Evolutionary conservation across 2,797 vertebrate species (phyloP).

Genomic region (Cottoperca gobio): DNA sequence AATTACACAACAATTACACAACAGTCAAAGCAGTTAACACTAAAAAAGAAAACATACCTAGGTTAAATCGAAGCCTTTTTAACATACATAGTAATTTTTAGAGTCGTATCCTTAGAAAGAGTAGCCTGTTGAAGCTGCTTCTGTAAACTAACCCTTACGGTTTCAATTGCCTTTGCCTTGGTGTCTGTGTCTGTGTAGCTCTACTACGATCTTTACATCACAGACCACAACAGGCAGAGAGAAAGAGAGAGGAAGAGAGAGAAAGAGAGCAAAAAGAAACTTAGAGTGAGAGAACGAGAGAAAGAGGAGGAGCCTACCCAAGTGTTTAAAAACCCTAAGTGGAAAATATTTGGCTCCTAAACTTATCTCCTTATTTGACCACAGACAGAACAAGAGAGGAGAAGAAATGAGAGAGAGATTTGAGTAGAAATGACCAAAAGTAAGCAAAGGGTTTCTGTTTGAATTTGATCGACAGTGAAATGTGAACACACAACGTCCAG

Average conservation of each 20-base stretch:
- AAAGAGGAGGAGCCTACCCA: conserved; percentile 70
- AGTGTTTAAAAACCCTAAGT: conserved; percentile 77
- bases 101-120: conserved; percentile 7
- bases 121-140: background rate
- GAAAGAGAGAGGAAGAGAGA: conserved; percentile 8
- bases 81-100: conserved; percentile 1
- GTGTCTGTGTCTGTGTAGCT: conserved; percentile 48
- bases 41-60: background rate
- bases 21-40: background rate
- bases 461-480: conserved; percentile 24
- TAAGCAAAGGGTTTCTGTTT: conserved; percentile 28
- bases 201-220: conserved; percentile 62
- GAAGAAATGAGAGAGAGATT: conserved; percentile 25
- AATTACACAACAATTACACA: conserved; percentile 6
- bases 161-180: conserved; percentile 34
- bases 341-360: conserved; percentile 81
- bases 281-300: conserved; percentile 36
- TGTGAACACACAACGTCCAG: background rate
- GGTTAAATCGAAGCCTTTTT: background rate
- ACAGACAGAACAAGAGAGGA: conserved; percentile 53
- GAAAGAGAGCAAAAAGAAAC: conserved; percentile 32
- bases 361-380: conserved; percentile 85
- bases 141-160: conserved; percentile 12
- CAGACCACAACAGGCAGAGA: conserved; percentile 51
- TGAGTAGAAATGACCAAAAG: conserved; percentile 56